phyloP scores from a whole-genome alignment of 2,797 vertebrate genomes.

The Muscicapa comitata region DNA sequence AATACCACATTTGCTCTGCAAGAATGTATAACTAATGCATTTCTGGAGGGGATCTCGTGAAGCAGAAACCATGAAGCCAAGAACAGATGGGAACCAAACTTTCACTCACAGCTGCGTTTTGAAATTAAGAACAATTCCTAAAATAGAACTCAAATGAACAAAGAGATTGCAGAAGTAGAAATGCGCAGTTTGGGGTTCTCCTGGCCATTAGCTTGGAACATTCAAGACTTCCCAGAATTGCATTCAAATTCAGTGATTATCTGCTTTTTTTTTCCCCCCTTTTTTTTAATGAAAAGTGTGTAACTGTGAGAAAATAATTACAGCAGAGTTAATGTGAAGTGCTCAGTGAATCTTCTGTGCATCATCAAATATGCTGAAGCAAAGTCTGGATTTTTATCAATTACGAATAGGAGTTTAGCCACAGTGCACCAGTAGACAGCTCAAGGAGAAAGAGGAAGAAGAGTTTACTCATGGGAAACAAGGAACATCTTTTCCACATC shows the following conservation, averaged over 20 bases:
- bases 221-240: background rate
- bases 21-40: background rate
- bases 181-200: background rate
- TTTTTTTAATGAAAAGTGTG: background rate
- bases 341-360: background rate
- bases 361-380: background rate
- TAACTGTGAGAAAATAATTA: background rate
- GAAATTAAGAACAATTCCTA: background rate
- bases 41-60: background rate
- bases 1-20: background rate
- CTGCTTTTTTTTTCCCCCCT: background rate
- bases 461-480: background rate
- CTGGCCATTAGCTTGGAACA: background rate
- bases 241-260: background rate
- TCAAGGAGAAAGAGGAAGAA: background rate
- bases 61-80: constrained; percentile 29
- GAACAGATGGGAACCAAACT: constrained; percentile 37
- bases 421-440: background rate
- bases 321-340: background rate
- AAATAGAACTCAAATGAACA: background rate
- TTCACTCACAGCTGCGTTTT: background rate
- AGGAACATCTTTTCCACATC: background rate
- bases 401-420: background rate
- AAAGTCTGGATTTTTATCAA: background rate
- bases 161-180: background rate